These are phyloP conservation scores for Zapornia atra DNA, from an alignment of 2,113 vertebrate species.

Conservation along the genomic window DNA sequence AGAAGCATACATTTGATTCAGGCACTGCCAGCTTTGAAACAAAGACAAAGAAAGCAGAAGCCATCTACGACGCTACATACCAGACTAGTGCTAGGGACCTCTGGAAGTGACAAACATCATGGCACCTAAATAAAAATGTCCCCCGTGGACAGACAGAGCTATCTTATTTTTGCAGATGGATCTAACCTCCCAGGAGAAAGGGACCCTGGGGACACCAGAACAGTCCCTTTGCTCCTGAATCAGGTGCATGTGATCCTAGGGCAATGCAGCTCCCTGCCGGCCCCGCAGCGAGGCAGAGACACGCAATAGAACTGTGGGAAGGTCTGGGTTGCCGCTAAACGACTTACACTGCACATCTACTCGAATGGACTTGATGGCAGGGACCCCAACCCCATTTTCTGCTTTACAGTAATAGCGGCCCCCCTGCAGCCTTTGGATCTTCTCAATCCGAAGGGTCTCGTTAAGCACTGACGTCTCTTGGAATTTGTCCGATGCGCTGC, in stretches of 20 bases:
- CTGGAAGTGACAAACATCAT: not conserved
- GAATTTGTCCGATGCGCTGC: constrained; percentile 97
- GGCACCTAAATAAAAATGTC: not conserved
- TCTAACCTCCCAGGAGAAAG: not conserved
- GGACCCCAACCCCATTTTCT: constrained; percentile 97
- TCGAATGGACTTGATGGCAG: constrained; percentile 99
- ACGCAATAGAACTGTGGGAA: constrained; percentile 74
- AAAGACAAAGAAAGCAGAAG: not conserved
- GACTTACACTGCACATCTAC: constrained; percentile 99
- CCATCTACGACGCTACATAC: not conserved
- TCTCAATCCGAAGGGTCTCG: constrained; percentile 92
- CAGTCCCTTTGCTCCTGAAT: constrained; percentile 19
- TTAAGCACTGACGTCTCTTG: constrained; percentile 98
- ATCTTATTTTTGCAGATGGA: not conserved
- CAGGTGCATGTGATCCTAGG: not conserved
- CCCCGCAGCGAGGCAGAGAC: constrained; percentile 3
- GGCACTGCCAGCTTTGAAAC: not conserved
- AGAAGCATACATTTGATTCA: not conserved
- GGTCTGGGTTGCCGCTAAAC: constrained; percentile 58
- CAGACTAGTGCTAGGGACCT: not conserved
- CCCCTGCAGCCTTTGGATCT: constrained; percentile 92
- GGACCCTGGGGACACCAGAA: not conserved
- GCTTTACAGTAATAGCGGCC: constrained; percentile 99
- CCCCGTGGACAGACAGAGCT: not conserved
- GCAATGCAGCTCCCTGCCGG: constrained; percentile 51